A percentile compares a stretch with the other conserved stretches of the same genome.
These are phyloP conservation scores for Herpailurus yagouaroundi DNA, from an alignment of 2,113 vertebrate genomes.

Conservation along the genomic window DNA sequence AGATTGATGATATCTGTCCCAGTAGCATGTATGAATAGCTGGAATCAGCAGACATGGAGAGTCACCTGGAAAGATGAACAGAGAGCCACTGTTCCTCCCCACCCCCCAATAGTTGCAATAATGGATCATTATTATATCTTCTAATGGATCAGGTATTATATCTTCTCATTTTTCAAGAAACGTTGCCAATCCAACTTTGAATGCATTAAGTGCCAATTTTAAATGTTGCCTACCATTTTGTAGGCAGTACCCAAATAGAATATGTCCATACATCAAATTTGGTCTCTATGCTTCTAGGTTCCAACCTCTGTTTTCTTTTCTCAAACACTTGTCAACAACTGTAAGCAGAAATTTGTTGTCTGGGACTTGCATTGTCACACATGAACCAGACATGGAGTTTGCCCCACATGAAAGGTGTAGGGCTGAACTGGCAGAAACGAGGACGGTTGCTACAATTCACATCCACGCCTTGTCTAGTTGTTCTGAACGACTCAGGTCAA, in stretches of 20 bases:
- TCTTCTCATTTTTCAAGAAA: conserved; percentile 2
- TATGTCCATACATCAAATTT: background rate
- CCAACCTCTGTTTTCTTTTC: background rate
- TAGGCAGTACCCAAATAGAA: background rate
- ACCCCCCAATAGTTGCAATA: background rate
- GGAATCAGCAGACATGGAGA: background rate
- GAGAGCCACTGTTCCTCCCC: background rate
- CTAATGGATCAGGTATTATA: background rate
- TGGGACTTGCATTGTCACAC: background rate
- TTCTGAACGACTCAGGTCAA: background rate
- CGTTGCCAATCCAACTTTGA: background rate
- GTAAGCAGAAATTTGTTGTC: background rate
- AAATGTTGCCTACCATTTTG: background rate
- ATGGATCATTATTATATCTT: background rate
- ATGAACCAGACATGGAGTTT: background rate
- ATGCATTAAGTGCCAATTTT: background rate
- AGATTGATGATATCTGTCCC: background rate
- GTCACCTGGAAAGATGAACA: background rate
- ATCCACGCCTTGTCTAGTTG: background rate
- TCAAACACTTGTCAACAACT: background rate
- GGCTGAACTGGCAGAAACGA: background rate
- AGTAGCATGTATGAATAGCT: background rate
- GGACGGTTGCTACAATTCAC: background rate
- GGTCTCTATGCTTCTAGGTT: background rate
- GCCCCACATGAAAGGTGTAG: background rate